Evolutionary conservation across 2,888 invertebrate genomes (phyloP), one percentile per base, ranked within the genome.

Genomic region (Automeris io): DNA sequence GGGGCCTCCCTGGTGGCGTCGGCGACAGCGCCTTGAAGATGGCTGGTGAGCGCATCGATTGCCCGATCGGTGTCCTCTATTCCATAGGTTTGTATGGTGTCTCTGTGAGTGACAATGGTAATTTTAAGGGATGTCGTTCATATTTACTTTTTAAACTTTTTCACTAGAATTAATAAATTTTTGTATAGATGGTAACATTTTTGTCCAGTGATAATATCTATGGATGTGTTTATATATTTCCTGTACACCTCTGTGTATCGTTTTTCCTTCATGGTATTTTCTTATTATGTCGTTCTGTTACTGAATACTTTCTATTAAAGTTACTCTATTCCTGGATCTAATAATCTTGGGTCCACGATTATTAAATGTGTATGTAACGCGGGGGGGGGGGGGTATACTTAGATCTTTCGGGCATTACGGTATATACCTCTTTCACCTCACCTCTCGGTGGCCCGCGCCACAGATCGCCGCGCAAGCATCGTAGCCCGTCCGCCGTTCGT

Each of bases 91-190:
- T 54, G 9, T 18, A 18, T 2, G 52, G 48, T 24, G 55, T 60
- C 1, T 60, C 46, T 4, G 55, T 60, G 8, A 59, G 11, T 0
- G 54, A 22, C 9, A 59, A 16, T 3, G 56, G 54, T 40, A 43
- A 7, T 45, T 47, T 55, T 13, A 57, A 18, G 0, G 55, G 59
- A 5, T 57, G 55, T 0, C 55, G 29, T 43, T 59, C 57, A 11
- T 59, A 57, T 49, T 57, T 60, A 4, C 33, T 39, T 42, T 54
- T 51, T 2, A 54, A 12, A 25, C 57, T 5, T 2, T 52, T 0
- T 57, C 51, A 19, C 57, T 61, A 40, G 53, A 29, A 32, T 59
- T 61, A 3, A 61, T 50, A 12, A 40, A 58, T 37, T 43, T 51
- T 40, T 59, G 54, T 5, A 57, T 47, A 0, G 45, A 18, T 0